Conservation (phyloP, 2,888 invertebrate genomes). For the Masnerella sp. region DNA sequence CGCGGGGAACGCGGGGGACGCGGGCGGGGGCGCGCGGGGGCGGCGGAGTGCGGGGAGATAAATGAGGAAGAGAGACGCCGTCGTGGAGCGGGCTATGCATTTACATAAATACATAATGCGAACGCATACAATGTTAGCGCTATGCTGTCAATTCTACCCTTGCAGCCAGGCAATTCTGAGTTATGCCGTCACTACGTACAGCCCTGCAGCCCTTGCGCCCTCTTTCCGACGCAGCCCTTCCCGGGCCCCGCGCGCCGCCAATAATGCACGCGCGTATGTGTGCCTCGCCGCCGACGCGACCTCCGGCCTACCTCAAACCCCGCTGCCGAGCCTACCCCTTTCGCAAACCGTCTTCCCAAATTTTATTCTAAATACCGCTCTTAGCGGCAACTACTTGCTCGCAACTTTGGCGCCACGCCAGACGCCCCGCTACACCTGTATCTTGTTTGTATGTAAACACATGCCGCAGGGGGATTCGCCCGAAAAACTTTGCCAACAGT, state of each 20-base stretch:
- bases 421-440: conserved; percentile 34
- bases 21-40: conserved; percentile 30
- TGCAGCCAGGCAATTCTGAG: conserved; percentile 77
- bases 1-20: not conserved
- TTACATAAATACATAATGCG: conserved; percentile 78
- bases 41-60: conserved; percentile 55
- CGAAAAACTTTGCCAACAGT: not conserved
- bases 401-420: conserved; percentile 27
- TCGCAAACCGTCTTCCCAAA: conserved; percentile 36
- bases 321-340: conserved; percentile 32
- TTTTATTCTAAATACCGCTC: conserved; percentile 52
- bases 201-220: conserved; percentile 67
- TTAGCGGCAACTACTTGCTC: conserved; percentile 37
- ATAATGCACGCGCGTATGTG: conserved; percentile 32
- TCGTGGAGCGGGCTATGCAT: conserved; percentile 71
- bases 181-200: conserved; percentile 73
- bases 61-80: conserved; percentile 60
- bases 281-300: too few species aligned
- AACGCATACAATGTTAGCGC: conserved; percentile 77
- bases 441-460: conserved; percentile 48
- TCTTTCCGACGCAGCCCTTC: conserved; percentile 6
- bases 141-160: conserved; percentile 77
- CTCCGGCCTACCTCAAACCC: too few species aligned
- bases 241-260: conserved; percentile 29
- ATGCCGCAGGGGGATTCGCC: conserved; percentile 23